phyloP scores from a whole-genome alignment of 1,140 invertebrate genomes.

The Bathynomus jamesi region DNA sequence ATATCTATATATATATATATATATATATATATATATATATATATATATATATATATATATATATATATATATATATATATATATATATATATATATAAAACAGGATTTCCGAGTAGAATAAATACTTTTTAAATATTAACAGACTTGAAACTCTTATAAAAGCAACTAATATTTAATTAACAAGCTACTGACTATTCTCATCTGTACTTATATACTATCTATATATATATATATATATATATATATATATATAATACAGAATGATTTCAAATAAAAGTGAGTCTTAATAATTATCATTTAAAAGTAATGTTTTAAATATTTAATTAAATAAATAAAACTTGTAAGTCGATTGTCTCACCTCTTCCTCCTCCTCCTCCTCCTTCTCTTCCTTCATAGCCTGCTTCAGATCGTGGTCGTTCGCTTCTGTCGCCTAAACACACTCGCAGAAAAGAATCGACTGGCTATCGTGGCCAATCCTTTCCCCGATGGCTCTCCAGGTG shows the following conservation, averaged over 20 bases:
- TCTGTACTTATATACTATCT: slow-evolving; percentile 2
- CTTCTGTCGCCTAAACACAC: no score
- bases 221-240: slow-evolving; percentile 15
- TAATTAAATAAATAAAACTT: no score
- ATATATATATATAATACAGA: slow-evolving; percentile 3
- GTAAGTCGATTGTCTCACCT: no score
- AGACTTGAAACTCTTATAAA: no score
- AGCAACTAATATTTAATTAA: no score
- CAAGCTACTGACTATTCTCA: background rate
- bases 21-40: slow-evolving; percentile 15
- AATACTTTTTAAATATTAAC: no score
- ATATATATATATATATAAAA: slow-evolving; percentile 3
- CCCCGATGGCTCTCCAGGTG: background rate
- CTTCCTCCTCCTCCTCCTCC: no score
- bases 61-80: slow-evolving; percentile 9
- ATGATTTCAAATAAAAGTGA: background rate
- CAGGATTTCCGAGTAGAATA: background rate
- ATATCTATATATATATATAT: slow-evolving; percentile 14
- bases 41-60: slow-evolving; percentile 14
- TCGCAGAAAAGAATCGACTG: no score
- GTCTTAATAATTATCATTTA: background rate
- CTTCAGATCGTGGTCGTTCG: no score
- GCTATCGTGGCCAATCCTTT: no score
- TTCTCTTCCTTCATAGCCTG: no score
- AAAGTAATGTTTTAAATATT: no score